Evolutionary conservation across 2,797 vertebrate genomes (phyloP).

Genomic region (Eulemur albifrons): DNA sequence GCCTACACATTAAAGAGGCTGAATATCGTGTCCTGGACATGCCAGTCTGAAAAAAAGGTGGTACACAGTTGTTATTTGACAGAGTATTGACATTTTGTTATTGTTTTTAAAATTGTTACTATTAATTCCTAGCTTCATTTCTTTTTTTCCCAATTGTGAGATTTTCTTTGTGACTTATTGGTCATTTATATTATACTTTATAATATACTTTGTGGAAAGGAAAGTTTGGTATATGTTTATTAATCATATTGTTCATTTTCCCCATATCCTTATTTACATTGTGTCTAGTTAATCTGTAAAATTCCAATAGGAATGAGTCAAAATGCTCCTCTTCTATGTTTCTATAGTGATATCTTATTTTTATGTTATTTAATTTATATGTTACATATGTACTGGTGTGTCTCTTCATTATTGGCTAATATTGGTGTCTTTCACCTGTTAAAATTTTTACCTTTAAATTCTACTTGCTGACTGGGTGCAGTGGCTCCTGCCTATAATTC

Average conservation of each 20-base stretch:
- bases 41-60: background rate
- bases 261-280: background rate
- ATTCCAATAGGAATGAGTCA: background rate
- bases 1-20: background rate
- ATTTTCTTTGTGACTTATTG: background rate
- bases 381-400: background rate
- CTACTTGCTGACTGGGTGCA: background rate
- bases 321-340: background rate
- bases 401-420: background rate
- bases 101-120: background rate
- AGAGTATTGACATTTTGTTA: background rate
- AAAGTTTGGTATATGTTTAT: background rate
- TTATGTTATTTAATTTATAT: background rate
- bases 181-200: background rate
- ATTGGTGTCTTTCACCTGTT: background rate
- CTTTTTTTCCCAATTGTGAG: background rate
- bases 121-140: background rate
- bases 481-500: background rate
- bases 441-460: constrained; percentile 2
- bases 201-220: background rate
- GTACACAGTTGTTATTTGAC: background rate
- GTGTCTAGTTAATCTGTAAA: background rate
- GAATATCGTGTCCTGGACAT: background rate
- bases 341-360: background rate
- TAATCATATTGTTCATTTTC: background rate